Evolutionary conservation across 2,113 vertebrate species (phyloP).

Genomic region (Lampris incognitus): DNA sequence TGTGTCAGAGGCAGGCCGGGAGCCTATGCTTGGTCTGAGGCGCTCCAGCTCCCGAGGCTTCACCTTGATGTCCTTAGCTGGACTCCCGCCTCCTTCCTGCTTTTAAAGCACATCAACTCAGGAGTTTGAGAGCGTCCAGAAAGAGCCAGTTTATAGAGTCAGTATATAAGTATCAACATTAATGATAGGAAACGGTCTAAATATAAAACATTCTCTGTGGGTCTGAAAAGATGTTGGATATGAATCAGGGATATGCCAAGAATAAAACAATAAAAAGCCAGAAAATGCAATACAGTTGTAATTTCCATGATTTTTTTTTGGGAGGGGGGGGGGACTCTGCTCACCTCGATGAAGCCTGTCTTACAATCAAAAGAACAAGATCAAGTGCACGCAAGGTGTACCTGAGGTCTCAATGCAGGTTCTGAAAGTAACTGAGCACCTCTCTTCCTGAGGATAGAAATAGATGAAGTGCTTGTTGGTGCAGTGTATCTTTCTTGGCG

Average conservation of each 20-base stretch:
- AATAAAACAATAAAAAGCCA: background rate
- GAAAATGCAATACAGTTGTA: too few species aligned
- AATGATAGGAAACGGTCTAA: too few species aligned
- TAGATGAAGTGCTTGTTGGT: conserved; percentile 76
- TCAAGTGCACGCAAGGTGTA: background rate
- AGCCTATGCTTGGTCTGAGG: conserved; percentile 83
- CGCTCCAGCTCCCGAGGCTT: conserved; percentile 68
- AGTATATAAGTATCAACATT: too few species aligned
- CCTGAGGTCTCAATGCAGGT: conserved; percentile 39
- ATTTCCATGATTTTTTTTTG: too few species aligned
- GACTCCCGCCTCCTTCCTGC: conserved; percentile 56
- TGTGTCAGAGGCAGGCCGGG: conserved; percentile 91
- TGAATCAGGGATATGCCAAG: too few species aligned
- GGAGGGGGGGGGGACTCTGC: too few species aligned
- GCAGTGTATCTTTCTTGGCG: conserved; percentile 60
- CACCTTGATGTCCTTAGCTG: conserved; percentile 1
- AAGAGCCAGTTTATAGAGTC: background rate
- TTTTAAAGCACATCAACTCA: conserved; percentile 1
- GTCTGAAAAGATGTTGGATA: too few species aligned
- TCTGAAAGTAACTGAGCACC: conserved; percentile 54
- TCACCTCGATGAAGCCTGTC: background rate
- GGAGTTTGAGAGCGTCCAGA: background rate
- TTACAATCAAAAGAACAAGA: background rate
- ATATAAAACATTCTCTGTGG: too few species aligned
- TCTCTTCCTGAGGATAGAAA: conserved; percentile 81